Base-by-base conservation (phyloP, 2,797 vertebrate species). In the Sphenopsis melanotis region DNA sequence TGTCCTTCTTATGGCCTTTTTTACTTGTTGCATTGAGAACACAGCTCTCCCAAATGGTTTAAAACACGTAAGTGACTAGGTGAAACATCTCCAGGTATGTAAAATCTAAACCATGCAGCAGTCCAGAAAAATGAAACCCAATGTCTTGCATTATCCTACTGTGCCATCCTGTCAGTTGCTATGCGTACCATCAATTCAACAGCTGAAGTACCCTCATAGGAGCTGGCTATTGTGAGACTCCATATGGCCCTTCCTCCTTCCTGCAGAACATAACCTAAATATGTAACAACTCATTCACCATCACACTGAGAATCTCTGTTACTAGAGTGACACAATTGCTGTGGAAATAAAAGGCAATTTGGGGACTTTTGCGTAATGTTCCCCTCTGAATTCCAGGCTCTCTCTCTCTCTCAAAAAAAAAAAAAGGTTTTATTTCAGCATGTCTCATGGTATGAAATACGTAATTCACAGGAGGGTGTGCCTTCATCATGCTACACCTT, bases 161-260 rank as follows among this genome's bases (percentile, higher is more conserved):
- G 39, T 61, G 34, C 34, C 56, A n/a, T 72, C 55, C 53, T 92
- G 81, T 87, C 89, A 85, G 32, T 71, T 89, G 42, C 44, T 75
- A 10, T 13, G 32, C 52, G 19, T 63, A 20, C 41, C 10, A 4
- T 26, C 3, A 17, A 64, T 78, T 83, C 75, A 78, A 74, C 55
- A 94, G 63, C 64, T 10, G 30, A 80, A 85, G 26, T 78, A 60
- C 34, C 76, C 72, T 90, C 19, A 3, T 4, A 91, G 47, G 87
- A 82, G 13, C 57, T 92, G 78, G 68, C 77, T 93, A 39, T 78
- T 3, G 3, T 56, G 52, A 93, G 57, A 55, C 13, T 95, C 90
- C 90, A 92, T 89, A 96, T 89, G 89, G 68, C 59, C 30, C 42
- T 83, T 86, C 65, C 57, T 94, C 30, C 42, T 83, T 39, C 82